Evolutionary conservation across 2,888 invertebrate species (phyloP), one percentile per base, ranked within the genome.

Genomic region (Sceliomorpha sp.): DNA sequence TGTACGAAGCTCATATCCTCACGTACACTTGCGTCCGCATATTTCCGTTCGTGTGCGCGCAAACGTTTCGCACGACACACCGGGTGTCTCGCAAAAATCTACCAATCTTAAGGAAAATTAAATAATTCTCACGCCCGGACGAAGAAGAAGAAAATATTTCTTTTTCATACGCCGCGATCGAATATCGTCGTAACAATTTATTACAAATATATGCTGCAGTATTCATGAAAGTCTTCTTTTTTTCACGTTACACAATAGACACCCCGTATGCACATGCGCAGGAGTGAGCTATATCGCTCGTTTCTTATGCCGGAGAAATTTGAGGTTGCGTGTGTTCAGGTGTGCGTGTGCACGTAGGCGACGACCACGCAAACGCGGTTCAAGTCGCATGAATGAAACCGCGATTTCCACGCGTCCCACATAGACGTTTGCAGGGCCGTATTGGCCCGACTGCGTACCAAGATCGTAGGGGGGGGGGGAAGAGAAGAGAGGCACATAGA

Each of bases 371-470:
- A 72, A 60, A 60, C 66, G 42, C 47, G 45, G 51, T 68, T 51
- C 72, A 50, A 72, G 63, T 73, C 71, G 81, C 78, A 84, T 84
- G 84, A 84, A 84, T 84, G 84, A 84, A 84, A 82, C 72, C 78
- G 72, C 74, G 76, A 78, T 80, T 81, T 81, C 81, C 79, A 77
- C 79, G 76, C 79, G 76, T 76, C 73, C 74, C 72, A 77, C 72
- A 79, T 78, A 72, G 72, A 71, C 70, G 75, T 74, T 63, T 40
- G 63, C 67, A 67, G 63, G 71, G 63, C 67, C 67, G 67, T 63
- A 71, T 63, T 58, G 42, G 63, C 62, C 48, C 44, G 53, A 53
- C 39, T 50, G 69, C 56, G 56, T 62, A 58, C 66, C 63, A 42
- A 62, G 63, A 56, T 59, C 50, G 45, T 44, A n/a, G n/a, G n/a